phyloP scores from a whole-genome alignment of 2,113 vertebrate genomes.

The Gnathonemus longibarbis region DNA sequence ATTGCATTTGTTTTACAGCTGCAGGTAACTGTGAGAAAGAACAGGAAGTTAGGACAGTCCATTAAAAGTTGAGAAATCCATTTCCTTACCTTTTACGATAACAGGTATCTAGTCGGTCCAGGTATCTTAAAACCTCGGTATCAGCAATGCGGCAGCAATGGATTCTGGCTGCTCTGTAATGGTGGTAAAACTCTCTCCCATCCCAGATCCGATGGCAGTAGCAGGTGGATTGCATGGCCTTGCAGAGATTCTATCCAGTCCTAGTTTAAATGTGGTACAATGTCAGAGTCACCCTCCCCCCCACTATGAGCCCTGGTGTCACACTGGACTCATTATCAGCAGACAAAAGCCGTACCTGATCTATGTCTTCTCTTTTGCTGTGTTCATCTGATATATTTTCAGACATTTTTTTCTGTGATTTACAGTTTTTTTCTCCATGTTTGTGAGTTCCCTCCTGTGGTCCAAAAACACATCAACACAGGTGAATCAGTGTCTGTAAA shows the following conservation, averaged over 20 bases:
- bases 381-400: neutral
- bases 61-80: conserved; percentile 2
- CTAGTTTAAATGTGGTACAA: neutral
- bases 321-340: neutral
- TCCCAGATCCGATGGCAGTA: neutral
- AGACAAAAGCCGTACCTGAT: neutral
- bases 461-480: neutral
- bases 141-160: neutral
- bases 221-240: neutral
- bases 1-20: neutral
- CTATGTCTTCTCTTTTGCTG: neutral
- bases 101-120: neutral
- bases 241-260: neutral
- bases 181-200: neutral
- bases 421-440: neutral
- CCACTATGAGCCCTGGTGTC: neutral
- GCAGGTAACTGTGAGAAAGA: neutral
- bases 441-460: neutral
- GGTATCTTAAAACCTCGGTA: neutral
- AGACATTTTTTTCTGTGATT: neutral
- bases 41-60: neutral
- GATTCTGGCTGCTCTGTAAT: neutral
- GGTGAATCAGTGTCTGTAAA: neutral
- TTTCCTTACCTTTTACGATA: neutral
- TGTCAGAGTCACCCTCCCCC: neutral